Percentiles rank a stretch among this genome's conserved stretches.
These are phyloP conservation scores for Glandiceps talaboti DNA, from an alignment of 53 echinoderm and acorn worm species.

Conservation along the genomic window DNA sequence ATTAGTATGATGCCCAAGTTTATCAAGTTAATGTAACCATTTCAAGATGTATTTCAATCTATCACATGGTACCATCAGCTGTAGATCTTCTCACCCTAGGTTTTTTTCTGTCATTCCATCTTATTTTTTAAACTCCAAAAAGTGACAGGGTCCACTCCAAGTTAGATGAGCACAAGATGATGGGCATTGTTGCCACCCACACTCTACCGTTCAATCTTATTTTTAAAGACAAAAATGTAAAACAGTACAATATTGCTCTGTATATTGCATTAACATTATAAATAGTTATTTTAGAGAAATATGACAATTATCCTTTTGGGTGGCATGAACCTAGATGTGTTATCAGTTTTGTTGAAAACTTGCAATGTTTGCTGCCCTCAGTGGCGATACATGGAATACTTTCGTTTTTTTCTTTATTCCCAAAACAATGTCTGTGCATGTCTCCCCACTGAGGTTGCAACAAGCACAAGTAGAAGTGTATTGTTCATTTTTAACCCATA, in stretches of 20 bases:
- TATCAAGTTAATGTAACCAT: no score
- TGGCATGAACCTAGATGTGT: neutral
- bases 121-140: no score
- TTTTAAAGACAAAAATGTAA: neutral
- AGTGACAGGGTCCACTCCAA: neutral
- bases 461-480: neutral
- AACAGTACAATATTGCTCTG: neutral
- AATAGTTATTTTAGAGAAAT: neutral
- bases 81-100: no score
- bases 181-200: no score
- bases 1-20: no score
- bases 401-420: neutral
- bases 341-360: neutral
- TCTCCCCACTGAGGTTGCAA: neutral
- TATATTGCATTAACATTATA: neutral
- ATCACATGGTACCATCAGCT: no score
- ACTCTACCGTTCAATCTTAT: no score
- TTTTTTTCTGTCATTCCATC: no score
- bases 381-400: neutral
- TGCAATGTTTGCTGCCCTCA: neutral
- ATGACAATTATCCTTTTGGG: neutral
- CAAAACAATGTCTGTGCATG: neutral
- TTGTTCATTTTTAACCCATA: neutral
- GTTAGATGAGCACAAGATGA: no score
- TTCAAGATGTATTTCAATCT: no score